Evolutionary conservation across 2,797 vertebrate genomes (phyloP).

Genomic region (Phalanger gymnotis): DNA sequence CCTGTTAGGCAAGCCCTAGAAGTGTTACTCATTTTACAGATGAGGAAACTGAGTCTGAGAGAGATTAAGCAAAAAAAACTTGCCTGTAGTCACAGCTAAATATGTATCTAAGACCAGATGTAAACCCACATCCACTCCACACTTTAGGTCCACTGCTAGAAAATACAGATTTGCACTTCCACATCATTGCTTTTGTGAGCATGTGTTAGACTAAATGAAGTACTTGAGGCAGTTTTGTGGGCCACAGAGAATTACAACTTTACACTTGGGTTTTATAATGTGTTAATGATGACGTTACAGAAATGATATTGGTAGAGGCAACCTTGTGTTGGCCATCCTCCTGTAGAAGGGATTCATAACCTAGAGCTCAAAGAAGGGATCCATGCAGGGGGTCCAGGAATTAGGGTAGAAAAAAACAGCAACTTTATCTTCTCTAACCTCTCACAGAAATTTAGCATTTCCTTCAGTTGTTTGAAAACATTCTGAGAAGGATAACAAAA

Average conservation of each 20-base stretch:
- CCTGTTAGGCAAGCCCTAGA: background rate
- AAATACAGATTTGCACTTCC: background rate
- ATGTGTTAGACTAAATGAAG: background rate
- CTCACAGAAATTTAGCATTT: background rate
- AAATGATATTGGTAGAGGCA: background rate
- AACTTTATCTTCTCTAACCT: background rate
- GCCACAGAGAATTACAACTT: background rate
- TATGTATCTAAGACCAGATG: background rate
- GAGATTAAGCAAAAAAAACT: background rate
- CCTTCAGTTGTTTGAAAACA: background rate
- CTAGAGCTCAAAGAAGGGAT: background rate
- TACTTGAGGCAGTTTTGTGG: background rate
- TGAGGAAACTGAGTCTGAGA: background rate
- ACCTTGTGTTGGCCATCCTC: background rate
- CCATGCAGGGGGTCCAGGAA: background rate
- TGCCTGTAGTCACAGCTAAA: background rate
- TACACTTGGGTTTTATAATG: background rate
- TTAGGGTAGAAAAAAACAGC: background rate
- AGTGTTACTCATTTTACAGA: background rate
- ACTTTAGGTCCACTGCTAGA: background rate
- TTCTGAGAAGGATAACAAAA: background rate
- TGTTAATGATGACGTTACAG: background rate
- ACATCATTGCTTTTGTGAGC: background rate
- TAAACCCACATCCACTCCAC: background rate
- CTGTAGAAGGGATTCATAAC: background rate